Base-by-base conservation (phyloP, 2,888 invertebrate genomes). In the Drosophila greeni region DNA sequence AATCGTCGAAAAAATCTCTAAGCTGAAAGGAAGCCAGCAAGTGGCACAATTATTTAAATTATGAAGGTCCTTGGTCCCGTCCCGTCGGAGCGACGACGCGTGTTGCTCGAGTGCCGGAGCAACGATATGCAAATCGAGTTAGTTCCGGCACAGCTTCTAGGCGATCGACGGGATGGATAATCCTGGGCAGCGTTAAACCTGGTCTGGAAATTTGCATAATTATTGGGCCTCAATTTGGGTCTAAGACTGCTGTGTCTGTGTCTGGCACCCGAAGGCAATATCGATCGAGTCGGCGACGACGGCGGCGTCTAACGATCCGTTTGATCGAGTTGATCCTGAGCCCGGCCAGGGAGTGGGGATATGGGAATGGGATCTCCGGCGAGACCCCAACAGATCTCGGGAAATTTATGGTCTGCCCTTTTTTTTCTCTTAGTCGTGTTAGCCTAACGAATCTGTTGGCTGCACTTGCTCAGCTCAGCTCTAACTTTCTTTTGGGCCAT, bases 1-100 rank as follows among this genome's bases (percentile, higher is more conserved):
- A 23, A n/a, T 7, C 31, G 20, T 16, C 42, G 20, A 12, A 20
- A 23, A 56, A 81, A 75, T 83, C 84, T 85, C 78, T 81, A 81
- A 85, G 75, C 75, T 70, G 73, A 84, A 82, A 70, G 85, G 77
- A 84, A 82, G 85, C 80, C 75, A 83, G 81, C 81, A 81, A 81
- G 81, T 81, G 85, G 81, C 83, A 81, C 83, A 81, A 81, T 81
- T 81, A 81, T 81, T 81, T 85, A 81, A 81, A 81, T 85, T 81
- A 81, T 81, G 81, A 81, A 81, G 81, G 85, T 85, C 85, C 82
- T 49, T 43, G 60, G 60, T 66, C 68, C 65, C 68, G 49, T 16
- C 26, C 26, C 45, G 80, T 60, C 67, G 66, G 66, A 66, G 75
- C 65, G 67, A 45, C 49, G 70, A 66, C 57, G 53, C 65, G 55